Evolutionary conservation across 1,140 invertebrate genomes (phyloP).

Genomic region (Drepana arcuata): DNA sequence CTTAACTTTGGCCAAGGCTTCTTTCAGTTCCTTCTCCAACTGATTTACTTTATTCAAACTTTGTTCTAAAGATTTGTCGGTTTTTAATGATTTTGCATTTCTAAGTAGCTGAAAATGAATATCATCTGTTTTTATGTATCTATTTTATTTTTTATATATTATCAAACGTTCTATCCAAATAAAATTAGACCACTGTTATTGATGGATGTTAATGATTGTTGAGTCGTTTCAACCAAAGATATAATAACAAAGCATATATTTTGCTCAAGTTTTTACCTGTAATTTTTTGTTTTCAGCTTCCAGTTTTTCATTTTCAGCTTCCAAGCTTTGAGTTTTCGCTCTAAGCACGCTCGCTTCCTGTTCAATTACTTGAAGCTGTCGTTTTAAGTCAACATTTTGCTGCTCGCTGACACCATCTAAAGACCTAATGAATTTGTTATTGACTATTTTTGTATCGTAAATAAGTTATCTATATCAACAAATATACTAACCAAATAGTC

Average conservation of each 20-base stretch:
- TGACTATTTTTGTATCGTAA: too few species aligned
- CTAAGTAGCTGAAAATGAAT: slow-evolving; percentile 68
- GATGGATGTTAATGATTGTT: too few species aligned
- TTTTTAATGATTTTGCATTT: slow-evolving; percentile 67
- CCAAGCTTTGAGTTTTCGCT: slow-evolving; percentile 76
- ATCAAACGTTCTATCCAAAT: too few species aligned
- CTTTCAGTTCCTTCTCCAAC: slow-evolving; percentile 77
- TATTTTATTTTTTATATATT: too few species aligned
- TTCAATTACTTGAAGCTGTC: slow-evolving; percentile 81
- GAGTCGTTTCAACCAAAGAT: slow-evolving; percentile 5
- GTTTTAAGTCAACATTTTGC: slow-evolving; percentile 78
- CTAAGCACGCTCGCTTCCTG: slow-evolving; percentile 80
- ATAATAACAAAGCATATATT: too few species aligned
- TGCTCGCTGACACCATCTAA: slow-evolving; percentile 74
- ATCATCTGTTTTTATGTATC: too few species aligned
- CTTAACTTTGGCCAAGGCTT: slow-evolving; percentile 74
- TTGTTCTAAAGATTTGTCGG: slow-evolving; percentile 70
- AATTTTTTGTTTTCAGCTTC: slow-evolving; percentile 80
- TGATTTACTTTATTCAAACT: slow-evolving; percentile 75
- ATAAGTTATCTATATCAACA: too few species aligned
- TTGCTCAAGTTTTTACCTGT: slow-evolving; percentile 57
- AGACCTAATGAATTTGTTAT: too few species aligned
- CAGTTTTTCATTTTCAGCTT: slow-evolving; percentile 83
- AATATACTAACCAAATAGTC: too few species aligned
- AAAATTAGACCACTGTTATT: too few species aligned